Evolutionary conservation across 2,888 invertebrate genomes (phyloP).

Genomic region (Thumatha senex): DNA sequence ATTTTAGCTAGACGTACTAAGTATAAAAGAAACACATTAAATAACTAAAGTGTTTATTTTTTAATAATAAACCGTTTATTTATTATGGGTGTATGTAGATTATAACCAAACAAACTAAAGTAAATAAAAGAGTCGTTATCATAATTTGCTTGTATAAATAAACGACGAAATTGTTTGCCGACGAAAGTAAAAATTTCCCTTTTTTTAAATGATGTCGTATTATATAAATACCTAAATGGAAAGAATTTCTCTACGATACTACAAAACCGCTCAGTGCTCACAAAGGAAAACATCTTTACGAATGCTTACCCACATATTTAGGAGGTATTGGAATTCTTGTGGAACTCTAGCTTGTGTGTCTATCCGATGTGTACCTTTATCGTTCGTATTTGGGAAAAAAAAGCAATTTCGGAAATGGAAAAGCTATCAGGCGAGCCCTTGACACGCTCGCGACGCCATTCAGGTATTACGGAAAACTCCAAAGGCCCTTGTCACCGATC

Average conservation of each 20-base stretch:
- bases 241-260: background rate
- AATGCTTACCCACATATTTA: background rate
- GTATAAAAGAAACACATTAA: too few species aligned
- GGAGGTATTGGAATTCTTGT: conserved; percentile 1
- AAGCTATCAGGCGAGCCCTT: background rate
- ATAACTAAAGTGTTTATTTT: too few species aligned
- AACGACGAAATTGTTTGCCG: background rate
- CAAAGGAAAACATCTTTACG: background rate
- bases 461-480: background rate
- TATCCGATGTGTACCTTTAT: background rate
- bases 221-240: background rate
- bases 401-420: conserved; percentile 1
- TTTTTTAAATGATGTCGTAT: background rate
- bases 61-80: too few species aligned
- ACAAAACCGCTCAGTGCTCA: background rate
- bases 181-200: background rate
- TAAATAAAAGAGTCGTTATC: background rate
- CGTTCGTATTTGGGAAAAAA: background rate
- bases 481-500: background rate
- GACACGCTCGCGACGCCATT: background rate
- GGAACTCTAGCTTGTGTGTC: background rate
- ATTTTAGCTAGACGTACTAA: too few species aligned
- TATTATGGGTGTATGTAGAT: background rate
- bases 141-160: background rate
- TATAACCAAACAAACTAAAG: background rate